A percentile compares a stretch with the other conserved stretches of the same genome.
Conservation (phyloP, 1,140 invertebrate species). For the Lasioglossum baleicum region DNA sequence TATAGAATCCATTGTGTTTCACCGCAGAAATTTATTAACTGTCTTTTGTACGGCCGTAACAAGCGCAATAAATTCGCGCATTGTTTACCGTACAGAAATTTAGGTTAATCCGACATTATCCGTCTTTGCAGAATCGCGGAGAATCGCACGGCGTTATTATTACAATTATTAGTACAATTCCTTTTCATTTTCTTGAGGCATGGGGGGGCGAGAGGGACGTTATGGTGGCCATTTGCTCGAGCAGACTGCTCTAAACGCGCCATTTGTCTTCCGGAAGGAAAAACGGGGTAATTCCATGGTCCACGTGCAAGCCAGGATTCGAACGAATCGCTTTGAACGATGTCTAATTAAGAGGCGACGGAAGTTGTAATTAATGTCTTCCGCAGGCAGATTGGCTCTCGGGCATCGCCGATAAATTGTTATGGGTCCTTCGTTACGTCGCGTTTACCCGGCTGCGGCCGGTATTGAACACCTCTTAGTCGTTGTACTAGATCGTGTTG, state of each 20-base stretch:
- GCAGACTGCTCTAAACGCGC: background rate
- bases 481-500: conserved; percentile 24
- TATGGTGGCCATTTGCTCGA: too few species aligned
- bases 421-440: conserved; percentile 40
- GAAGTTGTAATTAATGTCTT: conserved; percentile 14
- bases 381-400: background rate
- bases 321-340: background rate
- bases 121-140: too few species aligned
- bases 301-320: too few species aligned
- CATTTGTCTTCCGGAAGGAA: background rate
- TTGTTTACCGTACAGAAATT: too few species aligned
- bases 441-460: conserved; percentile 13
- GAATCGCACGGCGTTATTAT: background rate
- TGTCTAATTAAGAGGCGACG: conserved; percentile 3
- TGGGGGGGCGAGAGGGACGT: background rate
- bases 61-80: too few species aligned
- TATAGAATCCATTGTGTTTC: too few species aligned
- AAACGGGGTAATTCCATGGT: background rate
- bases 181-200: background rate
- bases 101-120: too few species aligned
- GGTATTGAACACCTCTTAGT: conserved; percentile 39
- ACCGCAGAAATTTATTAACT: too few species aligned
- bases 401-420: conserved; percentile 26
- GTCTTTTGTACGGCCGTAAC: too few species aligned
- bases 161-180: background rate